phyloP scores from a whole-genome alignment of 92 coral and sea anemone genomes.

The Epizoanthus scotinus region DNA sequence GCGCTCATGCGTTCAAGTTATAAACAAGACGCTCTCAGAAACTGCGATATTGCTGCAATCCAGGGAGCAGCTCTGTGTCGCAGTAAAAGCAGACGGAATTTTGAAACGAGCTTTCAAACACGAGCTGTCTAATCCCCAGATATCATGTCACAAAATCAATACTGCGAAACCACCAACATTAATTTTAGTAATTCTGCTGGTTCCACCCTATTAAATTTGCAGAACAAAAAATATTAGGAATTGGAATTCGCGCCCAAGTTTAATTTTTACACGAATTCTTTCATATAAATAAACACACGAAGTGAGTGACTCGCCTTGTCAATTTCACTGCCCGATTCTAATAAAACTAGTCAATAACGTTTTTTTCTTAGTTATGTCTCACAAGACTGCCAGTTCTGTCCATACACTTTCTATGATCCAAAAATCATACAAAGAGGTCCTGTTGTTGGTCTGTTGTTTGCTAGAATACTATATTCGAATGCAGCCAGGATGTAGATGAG shows the following conservation, averaged over 20 bases:
- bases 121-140: neutral
- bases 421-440: neutral
- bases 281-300: constrained; percentile 21
- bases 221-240: too few species aligned
- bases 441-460: too few species aligned
- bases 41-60: neutral
- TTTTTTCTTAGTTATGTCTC: neutral
- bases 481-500: neutral
- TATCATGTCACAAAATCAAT: neutral
- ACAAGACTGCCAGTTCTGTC: neutral
- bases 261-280: neutral
- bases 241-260: constrained; percentile 9
- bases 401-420: neutral
- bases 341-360: neutral
- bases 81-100: neutral
- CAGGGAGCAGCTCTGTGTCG: neutral
- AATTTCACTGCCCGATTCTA: neutral
- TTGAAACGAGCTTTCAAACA: neutral
- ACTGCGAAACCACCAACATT: neutral
- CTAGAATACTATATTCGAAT: constrained; percentile 1
- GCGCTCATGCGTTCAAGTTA: constrained; percentile 6
- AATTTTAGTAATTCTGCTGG: neutral
- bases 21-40: neutral
- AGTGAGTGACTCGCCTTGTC: neutral
- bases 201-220: constrained; percentile 6